Conservation (phyloP, 2,113 vertebrate genomes). For the Zapus hudsonius region DNA sequence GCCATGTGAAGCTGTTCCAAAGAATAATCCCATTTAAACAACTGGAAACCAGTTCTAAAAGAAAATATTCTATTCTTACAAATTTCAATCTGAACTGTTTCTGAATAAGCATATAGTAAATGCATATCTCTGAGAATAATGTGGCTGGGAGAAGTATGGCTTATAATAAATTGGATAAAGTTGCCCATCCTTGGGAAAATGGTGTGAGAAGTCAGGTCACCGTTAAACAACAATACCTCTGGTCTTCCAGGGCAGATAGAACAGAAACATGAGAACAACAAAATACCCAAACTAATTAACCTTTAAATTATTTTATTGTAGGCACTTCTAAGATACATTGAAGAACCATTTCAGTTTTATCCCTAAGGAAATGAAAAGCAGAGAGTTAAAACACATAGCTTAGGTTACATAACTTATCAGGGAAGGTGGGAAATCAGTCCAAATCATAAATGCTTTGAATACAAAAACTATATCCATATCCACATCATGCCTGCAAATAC, state of each 20-base stretch:
- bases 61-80: neutral
- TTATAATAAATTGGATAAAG: neutral
- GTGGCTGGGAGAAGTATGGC: neutral
- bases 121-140: neutral
- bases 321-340: neutral
- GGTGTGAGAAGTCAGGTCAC: neutral
- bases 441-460: slow-evolving; percentile 57
- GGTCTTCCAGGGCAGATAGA: neutral
- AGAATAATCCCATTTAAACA: neutral
- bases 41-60: neutral
- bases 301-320: neutral
- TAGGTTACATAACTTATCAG: slow-evolving; percentile 52
- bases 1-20: neutral
- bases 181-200: neutral
- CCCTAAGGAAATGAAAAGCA: neutral
- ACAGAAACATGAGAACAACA: neutral
- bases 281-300: neutral
- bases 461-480: slow-evolving; percentile 18
- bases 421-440: slow-evolving; percentile 44
- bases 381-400: neutral
- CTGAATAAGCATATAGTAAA: neutral
- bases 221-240: neutral
- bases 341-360: neutral
- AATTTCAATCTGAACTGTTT: neutral
- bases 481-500: neutral